Base-by-base conservation (phyloP, 1,140 invertebrate genomes). In the Pinna nobilis region DNA sequence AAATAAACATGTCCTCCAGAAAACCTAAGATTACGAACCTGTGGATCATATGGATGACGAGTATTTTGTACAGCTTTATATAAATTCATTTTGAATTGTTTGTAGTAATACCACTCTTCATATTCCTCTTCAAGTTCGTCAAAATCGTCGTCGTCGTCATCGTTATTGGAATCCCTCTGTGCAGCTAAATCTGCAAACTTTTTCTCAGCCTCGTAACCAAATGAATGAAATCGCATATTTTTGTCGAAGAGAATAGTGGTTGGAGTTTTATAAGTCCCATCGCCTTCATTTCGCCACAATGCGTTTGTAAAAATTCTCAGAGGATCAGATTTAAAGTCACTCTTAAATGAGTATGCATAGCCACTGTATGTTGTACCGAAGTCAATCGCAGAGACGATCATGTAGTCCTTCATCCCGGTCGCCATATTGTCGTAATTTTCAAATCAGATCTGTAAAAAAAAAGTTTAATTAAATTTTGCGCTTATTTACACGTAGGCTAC, bases 201-300 rank as follows among this genome's bases (percentile, higher is more conserved):
- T n/a, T 25, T 51, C 35, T 76, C 74, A 13, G 74, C 74, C 15
- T 70, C 68, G 44, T 76, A 70, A 1, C 74, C 74, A 70, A 76
- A 76, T 2, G 20, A 55, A 32, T 64, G 66, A 35, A 74, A 74
- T 15, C 28, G 11, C 28, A 57, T 53, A 2, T 74, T 23, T 0
- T 44, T 30, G 7, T 61, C 60, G 20, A 74, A 64, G 18, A 74
- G 39, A 23, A 74, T 50, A 32, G 59, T 39, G 6, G 72, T 74
- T 3, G 72, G 72, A 15, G 72, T 61, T 18, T 74, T 74, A 13
- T 13, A 35, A 1, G 55, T 59, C 3, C 55, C 55, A 18, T 59
- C 32, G 15, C 55, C 55, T 3, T 33, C 55, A n/a, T 59, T 59
- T 18, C 37, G 18, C 55, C 55, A 59, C 7, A 9, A n/a, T 35